Base-by-base conservation (phyloP, 37 sponge, comb jelly and placozoan genomes). In the Crambe crambe region DNA sequence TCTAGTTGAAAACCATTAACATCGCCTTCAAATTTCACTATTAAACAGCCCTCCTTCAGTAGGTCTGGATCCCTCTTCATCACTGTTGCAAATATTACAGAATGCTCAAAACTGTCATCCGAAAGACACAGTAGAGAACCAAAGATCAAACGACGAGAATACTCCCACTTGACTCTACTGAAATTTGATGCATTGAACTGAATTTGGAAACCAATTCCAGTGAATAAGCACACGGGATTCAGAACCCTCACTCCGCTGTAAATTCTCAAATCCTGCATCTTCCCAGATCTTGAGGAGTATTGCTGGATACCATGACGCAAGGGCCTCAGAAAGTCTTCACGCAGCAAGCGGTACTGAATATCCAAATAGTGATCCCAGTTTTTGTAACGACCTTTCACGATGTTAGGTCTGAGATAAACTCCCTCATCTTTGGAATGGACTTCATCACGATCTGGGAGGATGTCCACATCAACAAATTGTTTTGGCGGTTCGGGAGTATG, bases 101-200 rank as follows among this genome's bases (percentile, higher is more conserved):
- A 44, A n/a, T 67, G 20, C 5, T 72, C 29, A 58, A 93, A 89
- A 65, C 77, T 42, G 38, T 92, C 80, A 5, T 57, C 22, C 2
- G 90, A 92, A 2, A 95, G 74, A 56, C 96, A 95, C 21, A 95
- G 70, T 4, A 95, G 84, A 37, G 96, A 89, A 1, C 96, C 96
- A 82, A 75, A 92, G 21, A 89, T 95, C 2, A 95, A 73, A 17
- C 96, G 39, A 20, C 58, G 63, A 0, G 93, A 83, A 38, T 92
- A 81, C 39, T 95, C 89, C 96, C 96, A 95, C 1, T 89, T 79
- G 0, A 89, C 83, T 72, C 83, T 78, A 23, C 35, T 3, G 17
- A 91, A 44, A 22, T n/a, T 18, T 3, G 9, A 17, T 12, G 78
- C 42, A 68, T 93, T 87, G 78, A 93, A 93, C 42, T 64, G 64